Conservation (phyloP, 1,140 invertebrate genomes). For the Phymorhynchus buccinoides region DNA sequence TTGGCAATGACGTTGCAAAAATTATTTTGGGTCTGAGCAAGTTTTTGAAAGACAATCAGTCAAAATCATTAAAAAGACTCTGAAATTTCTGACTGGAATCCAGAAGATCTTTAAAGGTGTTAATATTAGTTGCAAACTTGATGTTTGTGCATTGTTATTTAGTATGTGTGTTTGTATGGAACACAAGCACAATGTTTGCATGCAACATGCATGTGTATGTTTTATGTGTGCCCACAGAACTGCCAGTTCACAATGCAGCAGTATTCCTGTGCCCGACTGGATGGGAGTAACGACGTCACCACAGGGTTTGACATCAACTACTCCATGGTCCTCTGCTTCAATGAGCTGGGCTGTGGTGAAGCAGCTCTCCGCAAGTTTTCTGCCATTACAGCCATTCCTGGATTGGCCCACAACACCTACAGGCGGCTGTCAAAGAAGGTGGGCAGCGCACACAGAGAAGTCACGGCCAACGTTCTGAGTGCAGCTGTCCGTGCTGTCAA, state of each 20-base stretch:
- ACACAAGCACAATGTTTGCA: neutral
- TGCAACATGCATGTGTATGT: neutral
- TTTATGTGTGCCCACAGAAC: neutral
- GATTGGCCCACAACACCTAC: conserved; percentile 15
- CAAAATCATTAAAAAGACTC: no score
- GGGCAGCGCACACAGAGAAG: neutral
- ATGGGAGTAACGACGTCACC: no score
- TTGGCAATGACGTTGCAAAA: no score
- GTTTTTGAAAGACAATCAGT: no score
- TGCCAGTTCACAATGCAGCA: neutral
- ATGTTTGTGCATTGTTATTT: no score
- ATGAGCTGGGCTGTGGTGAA: neutral
- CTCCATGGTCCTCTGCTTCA: neutral
- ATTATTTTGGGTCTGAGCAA: no score
- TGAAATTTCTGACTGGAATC: no score
- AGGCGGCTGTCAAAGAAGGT: conserved; percentile 3
- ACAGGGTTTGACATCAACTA: neutral
- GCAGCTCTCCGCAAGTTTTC: conserved; percentile 13
- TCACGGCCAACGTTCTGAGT: neutral
- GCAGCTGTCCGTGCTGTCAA: neutral
- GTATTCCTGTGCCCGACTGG: no score
- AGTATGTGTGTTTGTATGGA: no score
- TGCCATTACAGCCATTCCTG: conserved; percentile 7
- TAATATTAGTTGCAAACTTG: no score
- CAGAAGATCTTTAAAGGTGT: no score